Evolutionary conservation across 1,140 invertebrate genomes (phyloP).

Genomic region (Aricia agestis): DNA sequence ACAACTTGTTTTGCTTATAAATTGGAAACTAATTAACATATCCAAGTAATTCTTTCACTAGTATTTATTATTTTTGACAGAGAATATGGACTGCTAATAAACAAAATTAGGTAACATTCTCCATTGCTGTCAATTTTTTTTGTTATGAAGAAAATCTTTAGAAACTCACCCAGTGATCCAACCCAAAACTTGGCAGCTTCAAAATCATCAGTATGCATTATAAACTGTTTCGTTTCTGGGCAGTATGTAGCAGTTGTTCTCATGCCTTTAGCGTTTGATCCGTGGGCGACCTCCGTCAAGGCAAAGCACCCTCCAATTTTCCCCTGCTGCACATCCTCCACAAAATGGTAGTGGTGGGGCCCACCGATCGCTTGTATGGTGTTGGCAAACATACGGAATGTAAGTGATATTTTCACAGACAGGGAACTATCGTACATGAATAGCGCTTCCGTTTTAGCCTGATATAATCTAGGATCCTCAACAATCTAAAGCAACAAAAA

Average conservation of each 20-base stretch:
- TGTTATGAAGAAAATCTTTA: too few relatives aligned
- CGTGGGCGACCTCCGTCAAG: slow-evolving; percentile 91
- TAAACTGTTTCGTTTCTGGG: slow-evolving; percentile 83
- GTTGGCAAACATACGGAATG: slow-evolving; percentile 77
- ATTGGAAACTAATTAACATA: too few relatives aligned
- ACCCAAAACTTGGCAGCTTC: slow-evolving; percentile 93
- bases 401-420: slow-evolving; percentile 79
- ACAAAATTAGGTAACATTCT: too few relatives aligned
- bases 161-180: slow-evolving; percentile 76
- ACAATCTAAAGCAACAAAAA: slow-evolving; percentile 48
- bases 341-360: slow-evolving; percentile 77
- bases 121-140: too few relatives aligned
- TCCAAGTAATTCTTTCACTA: too few relatives aligned
- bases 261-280: slow-evolving; percentile 90
- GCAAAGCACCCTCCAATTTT: slow-evolving; percentile 86
- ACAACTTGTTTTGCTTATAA: too few relatives aligned
- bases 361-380: slow-evolving; percentile 76
- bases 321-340: slow-evolving; percentile 77
- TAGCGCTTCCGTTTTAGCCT: slow-evolving; percentile 75
- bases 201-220: slow-evolving; percentile 89
- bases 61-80: too few relatives aligned
- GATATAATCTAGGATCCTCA: slow-evolving; percentile 59
- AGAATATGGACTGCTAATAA: too few relatives aligned
- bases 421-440: slow-evolving; percentile 84
- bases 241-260: slow-evolving; percentile 89